A percentile compares a stretch with the other conserved stretches of the same genome.
Conservation (phyloP, 92 coral and sea anemone genomes). For the Virgularia gustaviana region DNA sequence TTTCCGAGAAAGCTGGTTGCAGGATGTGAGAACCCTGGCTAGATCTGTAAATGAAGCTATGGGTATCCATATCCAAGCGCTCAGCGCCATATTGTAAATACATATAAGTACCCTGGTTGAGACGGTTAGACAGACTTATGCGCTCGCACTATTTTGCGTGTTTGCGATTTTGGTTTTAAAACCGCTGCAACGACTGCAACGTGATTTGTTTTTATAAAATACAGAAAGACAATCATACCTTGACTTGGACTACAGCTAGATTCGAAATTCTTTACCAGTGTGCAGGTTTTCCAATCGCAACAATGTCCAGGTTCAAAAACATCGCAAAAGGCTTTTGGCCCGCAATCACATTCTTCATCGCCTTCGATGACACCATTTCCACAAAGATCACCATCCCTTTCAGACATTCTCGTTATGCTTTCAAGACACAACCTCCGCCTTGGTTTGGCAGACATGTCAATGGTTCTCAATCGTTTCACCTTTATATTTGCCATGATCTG, state of each 20-base stretch:
- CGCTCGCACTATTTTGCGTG: too few species aligned
- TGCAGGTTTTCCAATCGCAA: slow-evolving; percentile 64
- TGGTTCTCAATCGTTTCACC: slow-evolving; percentile 41
- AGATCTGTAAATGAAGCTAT: too few species aligned
- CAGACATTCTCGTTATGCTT: slow-evolving; percentile 8
- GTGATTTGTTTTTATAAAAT: too few species aligned
- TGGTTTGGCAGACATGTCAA: neutral
- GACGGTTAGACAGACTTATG: too few species aligned
- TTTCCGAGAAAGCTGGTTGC: too few species aligned
- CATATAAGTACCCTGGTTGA: too few species aligned
- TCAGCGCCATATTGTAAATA: too few species aligned
- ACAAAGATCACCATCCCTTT: slow-evolving; percentile 52
- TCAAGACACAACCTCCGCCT: slow-evolving; percentile 12
- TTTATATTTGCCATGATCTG: slow-evolving; percentile 66
- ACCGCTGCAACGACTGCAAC: too few species aligned
- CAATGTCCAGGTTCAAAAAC: slow-evolving; percentile 44
- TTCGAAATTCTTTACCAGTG: slow-evolving; percentile 12
- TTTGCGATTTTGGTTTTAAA: too few species aligned
- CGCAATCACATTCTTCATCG: slow-evolving; percentile 85
- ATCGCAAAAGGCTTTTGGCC: slow-evolving; percentile 53
- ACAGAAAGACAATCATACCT: slow-evolving; percentile 62
- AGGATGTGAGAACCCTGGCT: too few species aligned
- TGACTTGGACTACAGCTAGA: slow-evolving; percentile 73
- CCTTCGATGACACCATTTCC: slow-evolving; percentile 75
- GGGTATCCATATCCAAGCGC: too few species aligned